Conservation (phyloP, 2,113 vertebrate species). For the Dipodomys spectabilis region DNA sequence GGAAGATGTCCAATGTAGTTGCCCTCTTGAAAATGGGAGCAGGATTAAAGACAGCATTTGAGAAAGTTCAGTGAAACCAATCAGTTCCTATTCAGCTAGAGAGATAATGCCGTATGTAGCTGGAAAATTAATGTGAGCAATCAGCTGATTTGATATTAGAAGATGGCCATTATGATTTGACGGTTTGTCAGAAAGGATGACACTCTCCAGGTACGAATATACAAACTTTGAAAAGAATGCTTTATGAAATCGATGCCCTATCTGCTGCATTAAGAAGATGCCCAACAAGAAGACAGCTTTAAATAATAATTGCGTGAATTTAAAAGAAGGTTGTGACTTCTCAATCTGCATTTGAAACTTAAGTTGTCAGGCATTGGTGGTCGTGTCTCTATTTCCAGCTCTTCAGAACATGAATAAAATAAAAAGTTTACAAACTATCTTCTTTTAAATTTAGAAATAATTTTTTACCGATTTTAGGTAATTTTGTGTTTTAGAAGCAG, state of each 20-base stretch:
- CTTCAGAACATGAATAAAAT: no score
- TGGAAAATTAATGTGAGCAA: neutral
- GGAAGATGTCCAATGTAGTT: neutral
- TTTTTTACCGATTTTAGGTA: conserved; percentile 11
- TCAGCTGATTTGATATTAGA: neutral
- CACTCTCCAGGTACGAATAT: neutral
- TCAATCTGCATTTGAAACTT: neutral
- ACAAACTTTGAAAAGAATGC: neutral
- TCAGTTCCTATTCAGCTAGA: neutral
- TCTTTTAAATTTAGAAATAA: conserved; percentile 26
- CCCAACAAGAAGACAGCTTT: neutral
- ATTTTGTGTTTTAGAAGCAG: conserved; percentile 3
- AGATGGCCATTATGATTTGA: neutral
- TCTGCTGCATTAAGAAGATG: no score
- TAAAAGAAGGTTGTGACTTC: neutral
- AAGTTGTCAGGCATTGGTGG: no score
- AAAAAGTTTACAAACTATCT: neutral
- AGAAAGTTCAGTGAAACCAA: neutral
- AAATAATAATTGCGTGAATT: neutral
- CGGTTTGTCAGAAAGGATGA: neutral
- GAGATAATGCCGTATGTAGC: neutral
- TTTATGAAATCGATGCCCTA: neutral
- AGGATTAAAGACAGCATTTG: neutral
- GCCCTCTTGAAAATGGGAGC: neutral
- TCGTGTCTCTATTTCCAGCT: no score